Base-by-base conservation (phyloP, 1,140 invertebrate genomes). In the Pseudoatta argentina region DNA sequence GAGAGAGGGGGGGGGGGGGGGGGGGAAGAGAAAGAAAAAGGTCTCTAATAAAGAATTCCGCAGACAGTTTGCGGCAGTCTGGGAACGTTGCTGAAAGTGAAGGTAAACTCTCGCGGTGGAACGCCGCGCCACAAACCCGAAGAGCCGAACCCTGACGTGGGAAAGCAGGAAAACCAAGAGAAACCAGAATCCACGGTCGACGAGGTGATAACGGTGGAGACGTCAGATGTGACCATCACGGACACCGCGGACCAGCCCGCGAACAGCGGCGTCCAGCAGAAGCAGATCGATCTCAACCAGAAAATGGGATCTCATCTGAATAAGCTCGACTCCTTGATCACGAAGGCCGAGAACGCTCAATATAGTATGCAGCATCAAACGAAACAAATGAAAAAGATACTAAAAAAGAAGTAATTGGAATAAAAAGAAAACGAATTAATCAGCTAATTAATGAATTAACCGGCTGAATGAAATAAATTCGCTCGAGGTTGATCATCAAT, bases 301-400 rank as follows among this genome's bases (percentile, higher is more conserved):
- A 96, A 96, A 85, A 95, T 97, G 90, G 95, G 95, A 6, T 96
- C 96, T 12, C 96, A 97, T 87, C 93, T 97, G 53, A 96, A 96
- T 90, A 97, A 96, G 89, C 91, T 97, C 72, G 94, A 95, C 76
- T 93, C 95, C 2, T 89, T 98, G 85, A 96, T 97, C 16, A 94
- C 94, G 10, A 97, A 97, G 91, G 97, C 97, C 8, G 97, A 97
- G 67, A 96, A 96, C 67, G 97, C 97, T 16, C 95, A 97, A 87
- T 94, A 95, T 34, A 96, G 97, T 61, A 96, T 97, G 96, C 93
- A 96, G 7, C 95, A 96, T 89, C 97, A 97, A 92, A 97, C 96
- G n/a, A 97, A 97, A 91, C 96, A 97, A 93, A 97, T 97, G 96
- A 96, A 96, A 81, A 95, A 95, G 76, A 95, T 97, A 87, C 89